Evolutionary conservation across 2,113 vertebrate genomes (phyloP).

Genomic region (Camelus bactrianus): DNA sequence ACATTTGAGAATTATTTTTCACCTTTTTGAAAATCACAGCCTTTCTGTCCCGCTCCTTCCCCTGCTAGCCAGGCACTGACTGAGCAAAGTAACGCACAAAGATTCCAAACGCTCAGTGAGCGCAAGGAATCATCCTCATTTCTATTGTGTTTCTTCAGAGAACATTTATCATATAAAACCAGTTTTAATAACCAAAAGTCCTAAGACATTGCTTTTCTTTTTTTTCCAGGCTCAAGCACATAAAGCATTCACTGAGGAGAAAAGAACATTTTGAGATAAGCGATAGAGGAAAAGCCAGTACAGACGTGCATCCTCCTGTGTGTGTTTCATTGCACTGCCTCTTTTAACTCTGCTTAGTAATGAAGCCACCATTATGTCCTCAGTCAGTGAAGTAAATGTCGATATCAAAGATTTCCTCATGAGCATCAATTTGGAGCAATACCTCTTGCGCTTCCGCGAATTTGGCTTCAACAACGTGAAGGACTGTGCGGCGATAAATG

Average conservation of each 20-base stretch:
- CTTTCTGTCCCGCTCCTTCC: not conserved
- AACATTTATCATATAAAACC: not conserved
- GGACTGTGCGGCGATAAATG: conserved; percentile 90
- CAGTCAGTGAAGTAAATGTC: conserved; percentile 76
- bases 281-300: not conserved
- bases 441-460: conserved; percentile 87
- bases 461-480: conserved; percentile 88
- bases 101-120: not conserved
- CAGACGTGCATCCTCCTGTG: not conserved
- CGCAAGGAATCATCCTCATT: not conserved
- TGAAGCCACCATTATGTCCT: conserved; percentile 89
- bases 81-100: not conserved
- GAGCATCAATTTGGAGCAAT: conserved; percentile 93
- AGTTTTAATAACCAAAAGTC: not conserved
- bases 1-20: not conserved
- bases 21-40: not conserved
- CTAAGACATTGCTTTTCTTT: conserved; percentile 15
- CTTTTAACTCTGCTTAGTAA: conserved; percentile 69
- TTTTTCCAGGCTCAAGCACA: conserved; percentile 22
- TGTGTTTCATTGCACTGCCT: conserved; percentile 13
- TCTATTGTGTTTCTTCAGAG: not conserved
- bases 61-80: not conserved
- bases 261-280: conserved; percentile 54
- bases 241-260: not conserved
- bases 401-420: conserved; percentile 91